Evolutionary conservation across 2,888 invertebrate species (phyloP), one percentile per base, ranked within the genome.

Genomic region (Cheilosia urbana): DNA sequence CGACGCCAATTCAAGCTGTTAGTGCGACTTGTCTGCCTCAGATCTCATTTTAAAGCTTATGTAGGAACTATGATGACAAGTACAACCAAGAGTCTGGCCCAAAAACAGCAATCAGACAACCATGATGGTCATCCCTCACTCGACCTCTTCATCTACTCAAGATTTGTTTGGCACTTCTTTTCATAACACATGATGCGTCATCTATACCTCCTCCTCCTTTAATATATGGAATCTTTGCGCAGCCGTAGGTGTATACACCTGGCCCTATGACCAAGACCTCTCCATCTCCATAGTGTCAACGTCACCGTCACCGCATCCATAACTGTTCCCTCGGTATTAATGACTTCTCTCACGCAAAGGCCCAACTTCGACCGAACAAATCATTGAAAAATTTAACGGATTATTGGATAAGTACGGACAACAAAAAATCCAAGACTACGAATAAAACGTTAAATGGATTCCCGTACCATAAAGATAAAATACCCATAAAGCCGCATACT

Each of bases 381-480:
- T 69, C 69, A 79, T 84, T 65, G 69, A 76, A 80, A 45, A 76
- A 69, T 71, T 85, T 85, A 71, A 85, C 66, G 84, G 69, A 85
- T 76, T 80, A 69, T 75, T 71, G 68, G 72, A 62, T 79, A 69
- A 84, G 53, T 51, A 24, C 30, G 57, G 63, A 9, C 30, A 2
- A 30, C 53, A 77, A 80, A 42, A 71, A 66, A 75, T 68, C 62
- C 62, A 84, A 84, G 80, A 73, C 65, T 76, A 79, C 65, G 68
- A 84, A 69, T 84, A 69, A 84, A 80, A 57, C 63, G 69, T 37
- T 83, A 53, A 84, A 80, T 79, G 75, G 69, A 63, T 45, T 73
- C 73, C 69, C 57, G 63, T 40, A 71, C 55, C 75, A 81, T 85
- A 81, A 85, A 85, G 81, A 85, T 85, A 81, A 85, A 72, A 80